Conservation (phyloP, 2,113 vertebrate species). For the Cardinalis cardinalis region DNA sequence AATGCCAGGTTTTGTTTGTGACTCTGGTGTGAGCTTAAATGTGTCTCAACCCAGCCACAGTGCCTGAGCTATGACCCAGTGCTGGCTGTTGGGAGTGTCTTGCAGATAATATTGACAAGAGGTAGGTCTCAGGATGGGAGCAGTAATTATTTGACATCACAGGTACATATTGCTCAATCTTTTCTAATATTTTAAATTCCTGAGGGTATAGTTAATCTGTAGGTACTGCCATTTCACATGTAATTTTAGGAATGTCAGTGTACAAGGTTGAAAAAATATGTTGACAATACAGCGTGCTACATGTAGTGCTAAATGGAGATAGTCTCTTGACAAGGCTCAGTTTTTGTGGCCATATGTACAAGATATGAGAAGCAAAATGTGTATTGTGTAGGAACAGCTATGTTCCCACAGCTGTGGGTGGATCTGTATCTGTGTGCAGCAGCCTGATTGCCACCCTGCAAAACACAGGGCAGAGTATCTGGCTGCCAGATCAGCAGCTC, state of each 20-base stretch:
- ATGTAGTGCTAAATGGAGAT: background rate
- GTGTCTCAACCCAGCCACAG: background rate
- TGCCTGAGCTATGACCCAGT: background rate
- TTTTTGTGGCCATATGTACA: background rate
- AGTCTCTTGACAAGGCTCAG: background rate
- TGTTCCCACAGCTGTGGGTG: background rate
- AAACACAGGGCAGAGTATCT: background rate
- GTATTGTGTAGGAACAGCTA: background rate
- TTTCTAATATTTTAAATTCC: background rate
- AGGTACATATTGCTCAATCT: background rate
- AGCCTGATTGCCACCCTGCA: slow-evolving; percentile 8
- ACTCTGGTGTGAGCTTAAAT: background rate
- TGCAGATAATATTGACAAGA: background rate
- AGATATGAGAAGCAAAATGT: background rate
- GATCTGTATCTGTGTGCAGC: background rate
- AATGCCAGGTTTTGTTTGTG: background rate
- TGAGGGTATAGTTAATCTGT: background rate
- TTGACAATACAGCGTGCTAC: background rate
- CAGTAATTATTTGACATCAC: background rate
- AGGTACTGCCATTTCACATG: background rate
- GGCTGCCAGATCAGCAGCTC: background rate
- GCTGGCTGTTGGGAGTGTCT: background rate
- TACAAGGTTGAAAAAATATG: background rate
- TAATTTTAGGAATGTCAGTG: background rate
- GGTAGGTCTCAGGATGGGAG: background rate